These are phyloP conservation scores for Pyrrhia umbra DNA, from an alignment of 2,888 invertebrate genomes.

Conservation along the genomic window DNA sequence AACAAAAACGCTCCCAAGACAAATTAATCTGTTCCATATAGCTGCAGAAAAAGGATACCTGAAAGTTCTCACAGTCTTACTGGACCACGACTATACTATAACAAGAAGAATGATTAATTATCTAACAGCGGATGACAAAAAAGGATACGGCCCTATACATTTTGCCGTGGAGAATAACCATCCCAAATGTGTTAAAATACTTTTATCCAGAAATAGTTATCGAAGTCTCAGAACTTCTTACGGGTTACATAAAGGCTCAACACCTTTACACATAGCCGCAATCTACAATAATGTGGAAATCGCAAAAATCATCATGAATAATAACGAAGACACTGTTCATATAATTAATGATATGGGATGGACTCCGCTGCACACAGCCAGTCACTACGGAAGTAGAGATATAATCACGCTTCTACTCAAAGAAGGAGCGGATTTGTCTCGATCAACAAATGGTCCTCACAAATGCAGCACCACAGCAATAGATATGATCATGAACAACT, in stretches of 20 bases:
- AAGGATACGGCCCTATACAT: slow-evolving; percentile 63
- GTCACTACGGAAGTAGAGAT: slow-evolving; percentile 78
- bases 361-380: slow-evolving; percentile 72
- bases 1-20: slow-evolving; percentile 65
- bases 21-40: slow-evolving; percentile 82
- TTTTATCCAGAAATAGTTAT: slow-evolving; percentile 60
- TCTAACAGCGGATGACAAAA: slow-evolving; percentile 56
- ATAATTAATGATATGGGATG: slow-evolving; percentile 46
- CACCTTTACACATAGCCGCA: slow-evolving; percentile 80
- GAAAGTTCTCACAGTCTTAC: slow-evolving; percentile 85
- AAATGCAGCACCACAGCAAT: slow-evolving; percentile 72
- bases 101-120: slow-evolving; percentile 71
- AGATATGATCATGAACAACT: slow-evolving; percentile 82
- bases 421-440: slow-evolving; percentile 74
- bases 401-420: slow-evolving; percentile 78
- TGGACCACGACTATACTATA: slow-evolving; percentile 76
- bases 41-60: slow-evolving; percentile 79
- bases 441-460: slow-evolving; percentile 31
- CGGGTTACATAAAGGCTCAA: slow-evolving; percentile 67
- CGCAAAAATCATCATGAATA: slow-evolving; percentile 71
- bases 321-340: slow-evolving; percentile 73
- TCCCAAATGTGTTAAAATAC: slow-evolving; percentile 71
- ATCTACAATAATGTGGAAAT: slow-evolving; percentile 67
- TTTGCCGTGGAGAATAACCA: slow-evolving; percentile 63
- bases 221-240: slow-evolving; percentile 44